These are phyloP conservation scores for Parapristionchus giblindavisi DNA, from an alignment of 2,888 invertebrate species.

Conservation along the genomic window DNA sequence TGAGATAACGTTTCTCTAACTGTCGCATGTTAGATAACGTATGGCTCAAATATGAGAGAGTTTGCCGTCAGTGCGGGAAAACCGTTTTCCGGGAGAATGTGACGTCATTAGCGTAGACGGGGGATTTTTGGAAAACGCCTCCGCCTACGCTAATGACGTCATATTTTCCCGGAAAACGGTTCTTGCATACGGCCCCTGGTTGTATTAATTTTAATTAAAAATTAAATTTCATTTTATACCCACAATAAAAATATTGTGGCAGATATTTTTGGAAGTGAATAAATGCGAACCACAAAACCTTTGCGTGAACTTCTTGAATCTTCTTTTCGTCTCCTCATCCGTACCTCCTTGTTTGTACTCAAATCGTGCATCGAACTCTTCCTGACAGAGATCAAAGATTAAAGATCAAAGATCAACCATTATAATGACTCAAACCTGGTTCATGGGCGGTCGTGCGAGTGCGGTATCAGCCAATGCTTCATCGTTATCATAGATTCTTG, in stretches of 20 bases:
- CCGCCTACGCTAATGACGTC: no score
- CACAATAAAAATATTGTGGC: neutral
- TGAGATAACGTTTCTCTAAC: no score
- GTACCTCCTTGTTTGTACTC: conserved; percentile 55
- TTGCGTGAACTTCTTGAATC: conserved; percentile 38
- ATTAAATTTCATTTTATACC: no score
- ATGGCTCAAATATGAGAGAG: no score
- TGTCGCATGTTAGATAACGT: no score
- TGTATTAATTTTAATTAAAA: no score
- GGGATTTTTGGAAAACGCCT: no score
- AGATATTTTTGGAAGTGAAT: neutral
- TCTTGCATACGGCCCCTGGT: no score
- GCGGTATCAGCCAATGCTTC: conserved; percentile 2
- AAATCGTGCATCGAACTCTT: conserved; percentile 63
- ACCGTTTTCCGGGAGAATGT: no score
- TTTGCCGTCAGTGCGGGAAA: no score
- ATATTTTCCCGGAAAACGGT: no score
- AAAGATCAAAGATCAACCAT: neutral
- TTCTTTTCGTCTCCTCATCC: conserved; percentile 38
- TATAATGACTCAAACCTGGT: conserved; percentile 11
- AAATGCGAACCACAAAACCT: conserved; percentile 35
- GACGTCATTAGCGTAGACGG: no score
- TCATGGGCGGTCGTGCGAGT: conserved; percentile 31
- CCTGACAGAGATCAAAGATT: conserved; percentile 44
- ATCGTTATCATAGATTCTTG: neutral